These are phyloP conservation scores for Ochotona princeps DNA, from an alignment of 2,113 vertebrate species.

Conservation along the genomic window DNA sequence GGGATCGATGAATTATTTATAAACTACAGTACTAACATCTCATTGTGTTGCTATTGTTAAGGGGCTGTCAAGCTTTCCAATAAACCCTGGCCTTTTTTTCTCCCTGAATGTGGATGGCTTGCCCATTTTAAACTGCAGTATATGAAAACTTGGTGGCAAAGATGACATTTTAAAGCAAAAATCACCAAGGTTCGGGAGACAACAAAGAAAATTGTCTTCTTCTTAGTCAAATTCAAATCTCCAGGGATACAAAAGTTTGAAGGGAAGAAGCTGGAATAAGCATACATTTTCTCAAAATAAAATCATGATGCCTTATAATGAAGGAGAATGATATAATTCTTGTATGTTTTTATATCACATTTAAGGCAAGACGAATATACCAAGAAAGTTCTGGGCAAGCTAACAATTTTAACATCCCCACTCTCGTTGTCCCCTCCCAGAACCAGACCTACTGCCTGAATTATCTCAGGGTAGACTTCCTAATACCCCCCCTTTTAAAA, in stretches of 20 bases:
- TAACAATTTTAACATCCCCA: background rate
- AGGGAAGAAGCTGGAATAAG: background rate
- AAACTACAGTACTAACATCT: constrained; percentile 28
- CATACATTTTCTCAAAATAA: constrained; percentile 48
- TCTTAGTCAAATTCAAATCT: constrained; percentile 42
- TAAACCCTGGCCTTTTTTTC: background rate
- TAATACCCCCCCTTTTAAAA: background rate
- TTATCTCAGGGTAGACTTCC: background rate
- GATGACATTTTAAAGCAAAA: constrained; percentile 56
- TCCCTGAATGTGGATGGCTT: constrained; percentile 53
- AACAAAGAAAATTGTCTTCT: constrained; percentile 40
- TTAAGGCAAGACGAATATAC: constrained; percentile 28
- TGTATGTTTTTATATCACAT: constrained; percentile 39
- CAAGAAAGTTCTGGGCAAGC: constrained; percentile 16
- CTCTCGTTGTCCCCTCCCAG: background rate
- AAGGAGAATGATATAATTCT: constrained; percentile 5
- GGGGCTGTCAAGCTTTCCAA: constrained; percentile 52
- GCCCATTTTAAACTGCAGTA: constrained; percentile 69
- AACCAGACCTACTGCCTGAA: background rate
- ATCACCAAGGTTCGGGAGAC: background rate
- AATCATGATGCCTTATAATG: constrained; percentile 12
- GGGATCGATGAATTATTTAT: constrained; percentile 77
- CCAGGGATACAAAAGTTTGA: background rate
- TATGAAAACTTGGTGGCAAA: constrained; percentile 44
- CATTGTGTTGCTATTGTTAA: constrained; percentile 33